Percentiles rank a stretch among this genome's conserved stretches.
phyloP scores from a whole-genome alignment of 2,113 vertebrate species.

The Osmerus eperlanus region DNA sequence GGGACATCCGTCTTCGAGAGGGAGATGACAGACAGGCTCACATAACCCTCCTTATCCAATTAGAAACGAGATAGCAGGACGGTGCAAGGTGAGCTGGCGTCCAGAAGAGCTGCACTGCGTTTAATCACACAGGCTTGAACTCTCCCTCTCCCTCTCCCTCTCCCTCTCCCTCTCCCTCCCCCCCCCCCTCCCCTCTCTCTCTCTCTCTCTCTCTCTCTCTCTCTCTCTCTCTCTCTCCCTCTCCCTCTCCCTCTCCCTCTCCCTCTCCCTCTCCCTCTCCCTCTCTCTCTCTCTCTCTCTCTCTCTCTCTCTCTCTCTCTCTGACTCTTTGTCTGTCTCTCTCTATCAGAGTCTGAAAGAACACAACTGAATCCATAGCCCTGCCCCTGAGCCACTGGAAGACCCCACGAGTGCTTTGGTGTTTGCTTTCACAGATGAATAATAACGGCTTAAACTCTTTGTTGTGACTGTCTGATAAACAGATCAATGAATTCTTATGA shows the following conservation, averaged over 20 bases:
- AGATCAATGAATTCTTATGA: constrained; percentile 9
- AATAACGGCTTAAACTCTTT: background rate
- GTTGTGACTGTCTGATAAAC: background rate
- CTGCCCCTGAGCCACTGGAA: background rate
- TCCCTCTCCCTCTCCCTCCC: constrained; percentile 11
- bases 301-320: constrained; percentile 15
- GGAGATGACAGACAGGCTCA: background rate
- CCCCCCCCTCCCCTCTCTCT: too few species aligned
- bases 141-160: constrained; percentile 6
- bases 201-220: too few species aligned
- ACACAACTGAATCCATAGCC: background rate
- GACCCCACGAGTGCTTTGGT: background rate
- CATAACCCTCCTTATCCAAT: constrained; percentile 3
- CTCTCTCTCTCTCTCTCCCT: too few species aligned
- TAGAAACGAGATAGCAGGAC: background rate
- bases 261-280: too few species aligned
- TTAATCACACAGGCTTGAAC: constrained; percentile 3
- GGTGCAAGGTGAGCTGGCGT: background rate
- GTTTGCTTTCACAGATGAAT: background rate
- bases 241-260: too few species aligned
- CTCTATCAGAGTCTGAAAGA: background rate
- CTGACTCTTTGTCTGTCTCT: background rate
- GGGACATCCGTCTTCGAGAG: background rate
- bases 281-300: constrained; percentile 34
- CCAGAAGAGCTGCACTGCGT: background rate